These are phyloP conservation scores for Glossophaga mutica DNA, from an alignment of 2,797 vertebrate genomes.

Conservation along the genomic window DNA sequence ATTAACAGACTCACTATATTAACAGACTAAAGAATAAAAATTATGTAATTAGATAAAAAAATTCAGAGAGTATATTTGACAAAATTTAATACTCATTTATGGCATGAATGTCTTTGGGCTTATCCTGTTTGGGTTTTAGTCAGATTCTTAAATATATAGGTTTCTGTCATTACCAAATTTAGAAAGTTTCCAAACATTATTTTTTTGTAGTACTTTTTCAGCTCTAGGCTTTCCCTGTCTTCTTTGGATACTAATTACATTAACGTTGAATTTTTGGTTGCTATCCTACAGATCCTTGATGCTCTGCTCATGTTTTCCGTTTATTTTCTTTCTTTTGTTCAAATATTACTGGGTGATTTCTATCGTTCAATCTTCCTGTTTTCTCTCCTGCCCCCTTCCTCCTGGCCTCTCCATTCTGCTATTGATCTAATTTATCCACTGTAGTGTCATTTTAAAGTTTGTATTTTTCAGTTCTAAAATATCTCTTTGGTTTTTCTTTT, in stretches of 20 bases:
- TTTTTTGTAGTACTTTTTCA: background rate
- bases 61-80: background rate
- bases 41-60: background rate
- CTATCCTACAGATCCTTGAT: background rate
- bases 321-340: background rate
- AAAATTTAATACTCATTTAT: background rate
- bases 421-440: background rate
- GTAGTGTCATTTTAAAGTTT: background rate
- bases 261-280: background rate
- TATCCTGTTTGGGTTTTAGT: background rate
- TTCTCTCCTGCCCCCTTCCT: background rate
- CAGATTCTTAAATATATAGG: background rate
- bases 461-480: background rate
- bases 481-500: no score
- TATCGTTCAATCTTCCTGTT: background rate
- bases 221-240: background rate
- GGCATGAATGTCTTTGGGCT: background rate
- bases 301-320: no score
- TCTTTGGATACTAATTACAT: background rate
- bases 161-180: background rate
- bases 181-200: background rate
- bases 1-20: no score
- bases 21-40: background rate
- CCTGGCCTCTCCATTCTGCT: background rate
- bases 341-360: background rate